Base-by-base conservation (phyloP, 2,888 invertebrate species). In the Dolomedes plantarius region DNA sequence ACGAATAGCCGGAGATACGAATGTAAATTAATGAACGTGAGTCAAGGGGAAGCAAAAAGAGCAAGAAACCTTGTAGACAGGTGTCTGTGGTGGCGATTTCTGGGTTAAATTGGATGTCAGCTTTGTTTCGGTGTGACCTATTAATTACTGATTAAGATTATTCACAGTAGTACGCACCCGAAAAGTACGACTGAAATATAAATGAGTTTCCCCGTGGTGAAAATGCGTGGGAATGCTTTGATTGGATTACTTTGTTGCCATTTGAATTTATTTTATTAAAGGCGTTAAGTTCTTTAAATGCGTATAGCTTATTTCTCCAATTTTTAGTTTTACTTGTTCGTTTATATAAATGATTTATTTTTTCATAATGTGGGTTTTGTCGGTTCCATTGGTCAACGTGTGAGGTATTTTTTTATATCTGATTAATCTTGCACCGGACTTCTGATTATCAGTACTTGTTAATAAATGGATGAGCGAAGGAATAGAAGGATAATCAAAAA, bases 101-200 rank as follows among this genome's bases (percentile, higher is more conserved):
- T 71, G 32, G 71, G 50, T 67, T 75, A 76, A 83, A 76, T 72
- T 83, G 32, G 72, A 27, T 83, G 82, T 83, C 76, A 72, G 29
- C 72, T 71, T 72, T 31, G 31, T 36, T 62, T 62, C 29, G 23
- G 39, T 75, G 29, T 28, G 11, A 56, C 31, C 75, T 32, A 82
- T 82, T 56, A 46, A 82, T 82, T 82, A 69, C 31, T 62, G 62
- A 74, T 46, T 67, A 46, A 19, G 56, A 56, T 56, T 56, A 56
- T 56, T 56, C 56, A 56, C 23, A 56, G 23, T 6, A 23, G 11
- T 23, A 56, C 23, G 19, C 23, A 23, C 23, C 11, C 3, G 16
- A 5, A n/a, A 23, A 23, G 19, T 19, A 23, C 3, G 5, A 56
- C 7, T 56, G 5, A 56, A 56, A 56, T 56, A 23, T 56, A 56